Base-by-base conservation (phyloP, 2,888 invertebrate species). In the Caenorhabditis angaria region DNA sequence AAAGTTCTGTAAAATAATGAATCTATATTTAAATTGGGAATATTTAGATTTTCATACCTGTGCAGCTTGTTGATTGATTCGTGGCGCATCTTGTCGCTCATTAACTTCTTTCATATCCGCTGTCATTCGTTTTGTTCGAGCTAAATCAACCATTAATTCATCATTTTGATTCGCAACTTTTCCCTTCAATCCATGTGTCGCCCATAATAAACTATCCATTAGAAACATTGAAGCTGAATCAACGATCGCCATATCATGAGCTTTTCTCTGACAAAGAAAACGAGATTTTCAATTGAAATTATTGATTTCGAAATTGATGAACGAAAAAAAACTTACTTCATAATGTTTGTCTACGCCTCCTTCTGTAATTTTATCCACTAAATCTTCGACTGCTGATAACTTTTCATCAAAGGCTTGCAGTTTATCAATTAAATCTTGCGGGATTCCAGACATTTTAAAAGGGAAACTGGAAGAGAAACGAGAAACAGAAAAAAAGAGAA, bases 91-190 rank as follows among this genome's bases (percentile, higher is more conserved):
- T 41, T 65, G 65, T 47, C 74, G 50, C 18, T 47, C 20, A 35
- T 70, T 67, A 1, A 69, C 60, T n/a, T 60, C 66, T 57, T 74
- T 74, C 74, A 74, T 65, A 14, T 69, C 74, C 2, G 47, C 59
- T 1, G 41, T 55, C 24, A 70, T 54, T 51, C 59, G 24, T 48
- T 74, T 74, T 8, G 74, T 74, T 56, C 22, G 24, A 10, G 28
- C 14, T 61, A 72, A 50, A 54, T 72, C 72, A 18, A 65, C 47
- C 2, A 66, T 14, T 24, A 74, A 53, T 1, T 74, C 69, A 5
- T 74, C 66, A 27, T 74, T 74, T 27, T 74, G 66, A 5, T 74
- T 61, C 5, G 74, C 60, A 12, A 54, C 51, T 18, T 64, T 69
- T 2, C 74, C 74, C 60, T 62, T 58, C 22, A 61, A 55, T 35